Percentiles rank a stretch among this genome's conserved stretches.
These are phyloP conservation scores for Nerophis ophidion DNA, from an alignment of 2,113 vertebrate species.

Conservation along the genomic window DNA sequence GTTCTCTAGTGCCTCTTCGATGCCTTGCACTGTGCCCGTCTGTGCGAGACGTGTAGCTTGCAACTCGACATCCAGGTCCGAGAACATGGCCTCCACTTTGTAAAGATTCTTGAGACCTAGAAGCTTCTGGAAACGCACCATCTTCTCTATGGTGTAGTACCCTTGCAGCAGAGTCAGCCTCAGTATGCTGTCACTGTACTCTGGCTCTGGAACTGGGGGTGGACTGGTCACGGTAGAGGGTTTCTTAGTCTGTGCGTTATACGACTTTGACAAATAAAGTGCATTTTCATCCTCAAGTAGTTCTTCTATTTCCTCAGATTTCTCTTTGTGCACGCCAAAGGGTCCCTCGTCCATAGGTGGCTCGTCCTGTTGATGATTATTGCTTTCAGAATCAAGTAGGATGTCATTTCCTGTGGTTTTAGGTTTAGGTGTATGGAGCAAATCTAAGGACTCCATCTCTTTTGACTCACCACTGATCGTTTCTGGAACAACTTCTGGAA, in stretches of 20 bases:
- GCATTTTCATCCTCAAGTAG: slow-evolving; percentile 93
- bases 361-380: slow-evolving; percentile 12
- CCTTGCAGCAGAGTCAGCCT: slow-evolving; percentile 71
- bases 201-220: slow-evolving; percentile 24
- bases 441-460: not conserved
- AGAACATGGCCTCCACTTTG: slow-evolving; percentile 80
- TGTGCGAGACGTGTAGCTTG: slow-evolving; percentile 57
- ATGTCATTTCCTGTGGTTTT: slow-evolving; percentile 6
- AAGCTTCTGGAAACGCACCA: slow-evolving; percentile 72
- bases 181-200: slow-evolving; percentile 64
- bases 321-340: slow-evolving; percentile 1
- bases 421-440: slow-evolving; percentile 29
- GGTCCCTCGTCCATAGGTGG: slow-evolving; percentile 12
- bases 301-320: slow-evolving; percentile 52
- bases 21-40: slow-evolving; percentile 53
- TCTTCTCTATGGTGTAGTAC: slow-evolving; percentile 74
- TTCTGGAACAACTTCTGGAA: not conserved
- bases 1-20: slow-evolving; percentile 76
- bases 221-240: slow-evolving; percentile 1
- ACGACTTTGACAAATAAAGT: slow-evolving; percentile 26
- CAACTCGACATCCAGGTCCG: slow-evolving; percentile 77
- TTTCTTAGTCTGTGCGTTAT: not conserved
- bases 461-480: not conserved
- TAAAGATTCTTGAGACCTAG: slow-evolving; percentile 71
- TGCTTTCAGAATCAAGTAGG: slow-evolving; percentile 17